These are phyloP conservation scores for Lucilia sericata DNA, from an alignment of 1,140 invertebrate genomes.

Conservation along the genomic window DNA sequence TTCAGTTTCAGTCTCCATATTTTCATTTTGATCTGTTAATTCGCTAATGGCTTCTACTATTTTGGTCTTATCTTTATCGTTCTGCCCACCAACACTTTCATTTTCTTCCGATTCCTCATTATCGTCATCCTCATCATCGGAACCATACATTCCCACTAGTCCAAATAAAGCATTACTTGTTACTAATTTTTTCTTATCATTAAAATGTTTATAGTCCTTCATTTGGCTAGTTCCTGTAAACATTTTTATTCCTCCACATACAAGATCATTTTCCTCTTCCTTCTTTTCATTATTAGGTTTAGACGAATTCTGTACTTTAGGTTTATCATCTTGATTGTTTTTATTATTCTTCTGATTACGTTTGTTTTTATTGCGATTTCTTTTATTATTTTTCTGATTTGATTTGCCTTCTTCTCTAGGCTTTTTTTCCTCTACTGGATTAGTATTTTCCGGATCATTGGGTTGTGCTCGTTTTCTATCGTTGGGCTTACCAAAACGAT, in stretches of 20 bases:
- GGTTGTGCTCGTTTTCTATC: slow-evolving; percentile 53
- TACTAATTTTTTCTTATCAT: slow-evolving; percentile 39
- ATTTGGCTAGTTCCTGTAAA: slow-evolving; percentile 57
- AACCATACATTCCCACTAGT: slow-evolving; percentile 61
- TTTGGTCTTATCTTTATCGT: not conserved
- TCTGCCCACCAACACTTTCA: not conserved
- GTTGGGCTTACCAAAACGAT: slow-evolving; percentile 66
- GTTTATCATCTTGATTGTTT: slow-evolving; percentile 32
- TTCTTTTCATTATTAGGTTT: slow-evolving; percentile 13
- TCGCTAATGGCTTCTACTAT: too few species aligned
- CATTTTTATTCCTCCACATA: slow-evolving; percentile 35
- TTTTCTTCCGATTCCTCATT: slow-evolving; percentile 35
- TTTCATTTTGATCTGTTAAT: too few species aligned
- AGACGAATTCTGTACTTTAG: slow-evolving; percentile 8
- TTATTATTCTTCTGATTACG: slow-evolving; percentile 44
- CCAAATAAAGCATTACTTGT: slow-evolving; percentile 52
- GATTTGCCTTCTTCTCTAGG: not conserved
- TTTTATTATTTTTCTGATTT: not conserved
- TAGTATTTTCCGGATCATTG: not conserved
- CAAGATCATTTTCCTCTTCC: not conserved
- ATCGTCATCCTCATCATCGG: slow-evolving; percentile 56
- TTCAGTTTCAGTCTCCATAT: too few species aligned
- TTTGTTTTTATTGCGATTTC: slow-evolving; percentile 3
- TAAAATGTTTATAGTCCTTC: slow-evolving; percentile 56
- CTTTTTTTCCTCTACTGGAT: not conserved